Conservation (phyloP, 1,140 invertebrate species). For the Myzus persicae region DNA sequence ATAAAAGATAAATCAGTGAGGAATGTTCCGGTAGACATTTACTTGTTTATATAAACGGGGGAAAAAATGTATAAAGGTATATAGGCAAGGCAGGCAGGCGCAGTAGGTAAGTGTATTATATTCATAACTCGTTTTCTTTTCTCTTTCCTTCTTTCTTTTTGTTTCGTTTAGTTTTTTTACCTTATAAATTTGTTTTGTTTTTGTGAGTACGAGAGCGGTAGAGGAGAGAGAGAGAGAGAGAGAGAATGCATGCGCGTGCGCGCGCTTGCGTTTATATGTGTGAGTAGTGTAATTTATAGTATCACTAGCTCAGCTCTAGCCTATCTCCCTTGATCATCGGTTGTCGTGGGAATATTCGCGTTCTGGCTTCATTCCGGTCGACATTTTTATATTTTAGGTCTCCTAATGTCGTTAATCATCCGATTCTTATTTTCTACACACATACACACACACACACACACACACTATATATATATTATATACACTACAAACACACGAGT, state of each 20-base stretch:
- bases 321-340: conserved; percentile 56
- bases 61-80: conserved; percentile 26
- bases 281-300: conserved; percentile 56
- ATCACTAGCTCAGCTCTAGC: conserved; percentile 46
- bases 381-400: conserved; percentile 57
- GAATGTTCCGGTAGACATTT: conserved; percentile 57
- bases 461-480: neutral
- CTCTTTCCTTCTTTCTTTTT: conserved; percentile 35
- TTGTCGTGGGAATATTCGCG: conserved; percentile 55
- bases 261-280: neutral
- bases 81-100: conserved; percentile 10
- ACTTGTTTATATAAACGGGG: conserved; percentile 46
- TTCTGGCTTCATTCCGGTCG: conserved; percentile 46
- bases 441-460: neutral
- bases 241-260: neutral
- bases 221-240: neutral
- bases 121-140: conserved; percentile 57
- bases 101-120: conserved; percentile 46
- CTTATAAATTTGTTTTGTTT: conserved; percentile 58
- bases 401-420: conserved; percentile 52
- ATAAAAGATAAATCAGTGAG: conserved; percentile 56
- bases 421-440: conserved; percentile 37
- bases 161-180: neutral
- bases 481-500: neutral
- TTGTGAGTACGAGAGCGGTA: conserved; percentile 10